Conservation (phyloP, 2,797 vertebrate species). For the Pseudochirops cupreus region DNA sequence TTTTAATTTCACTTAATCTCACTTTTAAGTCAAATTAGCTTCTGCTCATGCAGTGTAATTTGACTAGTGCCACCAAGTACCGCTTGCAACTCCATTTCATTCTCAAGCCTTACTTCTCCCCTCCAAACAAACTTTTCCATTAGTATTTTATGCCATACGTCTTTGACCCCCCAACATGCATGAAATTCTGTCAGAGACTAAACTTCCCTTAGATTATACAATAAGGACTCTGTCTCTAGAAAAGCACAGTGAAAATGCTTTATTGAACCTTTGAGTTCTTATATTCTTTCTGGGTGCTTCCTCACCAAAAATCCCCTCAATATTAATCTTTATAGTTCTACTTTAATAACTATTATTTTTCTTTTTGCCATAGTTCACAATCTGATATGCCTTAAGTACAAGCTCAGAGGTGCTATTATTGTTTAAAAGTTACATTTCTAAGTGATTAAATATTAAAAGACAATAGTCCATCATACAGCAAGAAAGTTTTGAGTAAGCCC, state of each 20-base stretch:
- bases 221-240: not conserved
- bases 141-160: not conserved
- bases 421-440: not conserved
- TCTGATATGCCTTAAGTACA: not conserved
- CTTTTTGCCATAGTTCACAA: not conserved
- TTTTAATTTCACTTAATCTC: too few relatives aligned
- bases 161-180: not conserved
- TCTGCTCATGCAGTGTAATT: not conserved
- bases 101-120: not conserved
- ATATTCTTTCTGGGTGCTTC: not conserved
- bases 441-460: not conserved
- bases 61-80: not conserved
- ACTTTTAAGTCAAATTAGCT: not conserved
- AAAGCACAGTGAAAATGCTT: not conserved
- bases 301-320: not conserved
- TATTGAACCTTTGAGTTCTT: not conserved
- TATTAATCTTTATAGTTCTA: not conserved
- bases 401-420: not conserved
- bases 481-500: not conserved
- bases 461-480: not conserved
- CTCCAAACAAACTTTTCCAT: not conserved
- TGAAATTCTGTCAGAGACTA: not conserved
- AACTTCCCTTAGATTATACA: not conserved
- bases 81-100: not conserved
- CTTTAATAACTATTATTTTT: not conserved